Percentiles rank a stretch among this genome's conserved stretches.
These are phyloP conservation scores for Pogona vitticeps DNA, from an alignment of 2,113 vertebrate genomes.

Conservation along the genomic window DNA sequence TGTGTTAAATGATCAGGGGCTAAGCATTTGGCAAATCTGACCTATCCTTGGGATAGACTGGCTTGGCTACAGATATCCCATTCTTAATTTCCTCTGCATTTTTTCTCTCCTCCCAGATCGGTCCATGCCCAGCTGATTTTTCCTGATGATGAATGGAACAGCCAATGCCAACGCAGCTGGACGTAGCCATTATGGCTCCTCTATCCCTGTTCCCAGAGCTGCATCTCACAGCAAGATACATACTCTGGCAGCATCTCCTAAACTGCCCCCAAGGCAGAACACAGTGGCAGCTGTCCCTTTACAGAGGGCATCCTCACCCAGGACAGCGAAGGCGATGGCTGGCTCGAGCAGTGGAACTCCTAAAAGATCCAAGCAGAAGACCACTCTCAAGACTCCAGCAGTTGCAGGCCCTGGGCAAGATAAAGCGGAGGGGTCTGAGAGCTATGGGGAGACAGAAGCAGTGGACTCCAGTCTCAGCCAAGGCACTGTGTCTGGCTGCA, in stretches of 20 bases:
- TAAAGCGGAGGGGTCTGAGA: neutral
- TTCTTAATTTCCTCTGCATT: constrained; percentile 4
- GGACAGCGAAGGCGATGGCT: constrained; percentile 8
- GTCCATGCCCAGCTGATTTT: neutral
- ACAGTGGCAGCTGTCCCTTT: constrained; percentile 31
- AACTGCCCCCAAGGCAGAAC: constrained; percentile 53
- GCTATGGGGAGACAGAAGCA: neutral
- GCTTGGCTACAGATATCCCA: neutral
- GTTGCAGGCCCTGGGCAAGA: rapidly evolving
- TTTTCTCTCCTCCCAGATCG: constrained; percentile 40
- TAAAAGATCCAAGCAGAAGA: constrained; percentile 59
- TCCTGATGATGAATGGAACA: constrained; percentile 62
- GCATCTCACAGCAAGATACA: constrained; percentile 66
- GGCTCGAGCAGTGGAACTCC: constrained; percentile 32
- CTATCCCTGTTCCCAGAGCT: constrained; percentile 74
- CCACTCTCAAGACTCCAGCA: constrained; percentile 25
- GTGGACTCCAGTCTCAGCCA: neutral
- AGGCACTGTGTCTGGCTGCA: constrained; percentile 31
- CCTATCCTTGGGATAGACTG: neutral
- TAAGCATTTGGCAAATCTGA: neutral
- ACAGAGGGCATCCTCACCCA: constrained; percentile 34
- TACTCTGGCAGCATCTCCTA: neutral
- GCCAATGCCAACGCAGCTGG: constrained; percentile 65
- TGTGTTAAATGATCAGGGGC: neutral
- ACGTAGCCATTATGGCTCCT: constrained; percentile 68